These are phyloP conservation scores for Mola mola DNA, from an alignment of 2,113 vertebrate genomes.

Conservation along the genomic window DNA sequence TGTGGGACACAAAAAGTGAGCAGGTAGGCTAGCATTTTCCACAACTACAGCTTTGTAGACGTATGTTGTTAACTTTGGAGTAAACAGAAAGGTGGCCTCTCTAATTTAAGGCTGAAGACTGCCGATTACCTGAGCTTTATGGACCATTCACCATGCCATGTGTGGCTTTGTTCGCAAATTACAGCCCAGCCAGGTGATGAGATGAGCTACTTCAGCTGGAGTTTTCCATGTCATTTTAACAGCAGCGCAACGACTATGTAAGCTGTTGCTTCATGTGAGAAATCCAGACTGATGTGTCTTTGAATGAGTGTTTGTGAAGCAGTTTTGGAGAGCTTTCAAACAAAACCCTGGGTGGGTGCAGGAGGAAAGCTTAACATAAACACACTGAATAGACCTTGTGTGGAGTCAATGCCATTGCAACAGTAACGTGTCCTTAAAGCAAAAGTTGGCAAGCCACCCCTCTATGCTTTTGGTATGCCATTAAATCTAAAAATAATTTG, in stretches of 20 bases:
- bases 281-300: neutral
- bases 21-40: slow-evolving; percentile 78
- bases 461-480: slow-evolving; percentile 13
- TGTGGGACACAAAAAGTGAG: slow-evolving; percentile 75
- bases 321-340: too few relatives aligned
- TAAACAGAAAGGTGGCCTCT: slow-evolving; percentile 33
- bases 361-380: slow-evolving; percentile 32
- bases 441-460: slow-evolving; percentile 16
- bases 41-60: slow-evolving; percentile 2
- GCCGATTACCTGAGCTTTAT: slow-evolving; percentile 21
- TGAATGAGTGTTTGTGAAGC: neutral
- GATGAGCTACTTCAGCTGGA: slow-evolving; percentile 13
- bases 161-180: slow-evolving; percentile 50
- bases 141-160: slow-evolving; percentile 17
- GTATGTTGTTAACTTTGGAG: slow-evolving; percentile 14
- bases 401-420: slow-evolving; percentile 19
- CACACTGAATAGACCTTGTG: slow-evolving; percentile 32
- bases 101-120: slow-evolving; percentile 26
- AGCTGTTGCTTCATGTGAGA: neutral
- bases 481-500: slow-evolving; percentile 33
- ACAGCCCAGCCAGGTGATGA: neutral
- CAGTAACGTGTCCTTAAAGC: slow-evolving; percentile 49
- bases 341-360: slow-evolving; percentile 15
- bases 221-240: slow-evolving; percentile 25
- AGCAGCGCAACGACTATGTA: neutral